phyloP scores from a whole-genome alignment of 2,113 vertebrate genomes.

The Hydrochoerus hydrochaeris region DNA sequence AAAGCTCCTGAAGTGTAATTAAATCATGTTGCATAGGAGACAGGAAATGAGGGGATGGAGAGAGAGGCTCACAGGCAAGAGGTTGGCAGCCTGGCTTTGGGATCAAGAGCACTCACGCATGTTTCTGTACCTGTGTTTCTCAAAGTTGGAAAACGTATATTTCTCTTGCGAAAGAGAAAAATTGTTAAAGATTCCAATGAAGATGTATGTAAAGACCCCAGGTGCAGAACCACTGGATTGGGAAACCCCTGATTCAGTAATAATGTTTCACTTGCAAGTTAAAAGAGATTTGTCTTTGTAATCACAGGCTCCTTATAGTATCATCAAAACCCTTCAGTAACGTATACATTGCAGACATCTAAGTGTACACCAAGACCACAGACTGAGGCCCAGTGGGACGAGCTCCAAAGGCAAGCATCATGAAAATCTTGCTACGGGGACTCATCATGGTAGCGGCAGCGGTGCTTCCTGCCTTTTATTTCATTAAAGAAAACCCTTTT shows the following conservation, averaged over 20 bases:
- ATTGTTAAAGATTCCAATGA: not conserved
- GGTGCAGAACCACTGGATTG: not conserved
- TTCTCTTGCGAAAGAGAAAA: not conserved
- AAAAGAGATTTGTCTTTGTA: not conserved
- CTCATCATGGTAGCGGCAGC: not conserved
- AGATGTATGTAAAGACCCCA: not conserved
- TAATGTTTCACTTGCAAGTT: not conserved
- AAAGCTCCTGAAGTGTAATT: not conserved
- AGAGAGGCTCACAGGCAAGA: not conserved
- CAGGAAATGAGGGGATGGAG: not conserved
- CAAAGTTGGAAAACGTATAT: not conserved
- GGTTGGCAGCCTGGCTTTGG: not conserved
- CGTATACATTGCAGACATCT: not conserved
- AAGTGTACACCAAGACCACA: not conserved
- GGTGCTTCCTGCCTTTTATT: not conserved
- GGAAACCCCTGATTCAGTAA: not conserved
- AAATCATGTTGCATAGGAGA: not conserved
- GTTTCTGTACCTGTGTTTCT: not conserved
- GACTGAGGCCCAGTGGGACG: not conserved
- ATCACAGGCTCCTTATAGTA: not conserved
- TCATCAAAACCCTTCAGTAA: not conserved
- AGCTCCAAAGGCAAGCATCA: not conserved
- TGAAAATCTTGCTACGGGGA: not conserved
- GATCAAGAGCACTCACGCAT: not conserved
- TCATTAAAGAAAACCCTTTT: constrained; percentile 50